These are phyloP conservation scores for Botrylloides violaceus DNA, from an alignment of 23 tunicate genomes.

Conservation along the genomic window DNA sequence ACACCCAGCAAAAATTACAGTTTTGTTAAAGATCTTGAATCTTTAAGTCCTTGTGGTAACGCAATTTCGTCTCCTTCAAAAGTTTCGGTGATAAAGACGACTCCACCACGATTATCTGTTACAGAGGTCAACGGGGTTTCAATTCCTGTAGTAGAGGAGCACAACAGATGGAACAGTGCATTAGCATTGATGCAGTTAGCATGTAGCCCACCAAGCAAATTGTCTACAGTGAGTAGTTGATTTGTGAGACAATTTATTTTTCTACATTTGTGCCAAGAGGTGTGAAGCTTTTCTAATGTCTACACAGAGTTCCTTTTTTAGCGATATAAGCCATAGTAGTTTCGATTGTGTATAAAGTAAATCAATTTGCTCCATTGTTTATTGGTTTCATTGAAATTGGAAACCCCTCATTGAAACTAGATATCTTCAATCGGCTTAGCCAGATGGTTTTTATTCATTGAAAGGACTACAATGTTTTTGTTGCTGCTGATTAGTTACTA, in stretches of 20 bases:
- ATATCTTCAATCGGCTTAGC: background rate
- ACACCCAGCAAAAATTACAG: constrained; percentile 24
- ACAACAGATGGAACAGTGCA: constrained; percentile 67
- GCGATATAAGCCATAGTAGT: no score
- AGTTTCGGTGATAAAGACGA: background rate
- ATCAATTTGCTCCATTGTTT: no score
- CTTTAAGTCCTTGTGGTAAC: background rate
- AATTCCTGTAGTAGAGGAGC: background rate
- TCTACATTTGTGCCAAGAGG: no score
- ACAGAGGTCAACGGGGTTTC: background rate
- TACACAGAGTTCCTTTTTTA: no score
- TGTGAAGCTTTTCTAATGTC: no score
- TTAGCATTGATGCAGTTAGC: constrained; percentile 81
- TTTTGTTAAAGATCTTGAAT: constrained; percentile 41
- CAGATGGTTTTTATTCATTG: background rate
- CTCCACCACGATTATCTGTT: no score
- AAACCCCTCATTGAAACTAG: background rate
- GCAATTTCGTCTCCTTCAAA: background rate
- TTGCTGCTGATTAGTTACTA: background rate
- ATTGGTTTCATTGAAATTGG: no score
- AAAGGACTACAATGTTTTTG: background rate
- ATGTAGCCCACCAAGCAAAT: constrained; percentile 62
- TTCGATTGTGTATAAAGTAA: no score
- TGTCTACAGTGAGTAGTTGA: background rate
- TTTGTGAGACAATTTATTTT: no score